Evolutionary conservation across 2,797 vertebrate species (phyloP).

Genomic region (Anguilla pacifica): DNA sequence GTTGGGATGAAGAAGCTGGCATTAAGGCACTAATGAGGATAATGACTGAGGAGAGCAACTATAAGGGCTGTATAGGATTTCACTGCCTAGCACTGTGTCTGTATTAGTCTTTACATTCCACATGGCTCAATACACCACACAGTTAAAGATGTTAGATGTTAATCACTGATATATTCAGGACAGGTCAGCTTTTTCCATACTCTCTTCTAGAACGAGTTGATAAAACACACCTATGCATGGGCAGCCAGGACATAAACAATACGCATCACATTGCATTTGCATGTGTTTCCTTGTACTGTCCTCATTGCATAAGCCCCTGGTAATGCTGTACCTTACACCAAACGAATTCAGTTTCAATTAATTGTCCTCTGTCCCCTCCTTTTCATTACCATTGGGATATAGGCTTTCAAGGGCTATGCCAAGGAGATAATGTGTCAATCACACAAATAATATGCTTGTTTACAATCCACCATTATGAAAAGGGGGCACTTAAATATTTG

Average conservation of each 20-base stretch:
- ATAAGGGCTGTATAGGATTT: constrained; percentile 4
- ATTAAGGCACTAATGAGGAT: constrained; percentile 17
- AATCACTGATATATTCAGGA: constrained; percentile 16
- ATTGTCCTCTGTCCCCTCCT: constrained; percentile 33
- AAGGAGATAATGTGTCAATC: constrained; percentile 31
- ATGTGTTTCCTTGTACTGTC: not conserved
- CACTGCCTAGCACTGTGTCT: constrained; percentile 7
- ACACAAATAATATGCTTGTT: constrained; percentile 41
- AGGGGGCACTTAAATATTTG: constrained; percentile 36
- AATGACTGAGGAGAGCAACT: not conserved
- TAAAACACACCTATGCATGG: not conserved
- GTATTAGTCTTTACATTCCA: not conserved
- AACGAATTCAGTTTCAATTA: constrained; percentile 40
- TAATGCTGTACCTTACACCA: constrained; percentile 24
- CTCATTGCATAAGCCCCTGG: not conserved
- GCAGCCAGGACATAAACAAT: constrained; percentile 2
- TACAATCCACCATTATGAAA: constrained; percentile 40
- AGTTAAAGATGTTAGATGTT: constrained; percentile 12
- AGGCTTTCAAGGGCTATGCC: constrained; percentile 31
- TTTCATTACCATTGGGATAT: constrained; percentile 33
- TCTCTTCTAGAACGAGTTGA: not conserved
- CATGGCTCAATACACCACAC: not conserved
- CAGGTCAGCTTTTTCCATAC: constrained; percentile 28
- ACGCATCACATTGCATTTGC: constrained; percentile 3
- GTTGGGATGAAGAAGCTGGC: not conserved